These are phyloP conservation scores for Timandra comae DNA, from an alignment of 2,888 invertebrate genomes.

Conservation along the genomic window DNA sequence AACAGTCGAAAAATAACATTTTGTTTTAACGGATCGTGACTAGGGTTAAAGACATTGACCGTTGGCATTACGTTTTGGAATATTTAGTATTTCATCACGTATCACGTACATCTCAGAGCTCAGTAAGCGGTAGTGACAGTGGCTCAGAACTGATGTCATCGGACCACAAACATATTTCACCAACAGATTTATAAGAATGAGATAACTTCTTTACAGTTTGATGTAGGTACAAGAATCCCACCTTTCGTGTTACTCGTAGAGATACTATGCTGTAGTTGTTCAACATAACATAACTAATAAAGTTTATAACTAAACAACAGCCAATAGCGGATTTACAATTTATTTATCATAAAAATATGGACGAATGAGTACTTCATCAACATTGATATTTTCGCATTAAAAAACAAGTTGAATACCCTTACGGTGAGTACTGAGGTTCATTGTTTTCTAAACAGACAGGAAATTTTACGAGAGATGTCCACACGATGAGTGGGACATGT, in stretches of 20 bases:
- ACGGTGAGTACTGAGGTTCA: conserved; percentile 45
- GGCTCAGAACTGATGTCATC: conserved; percentile 5
- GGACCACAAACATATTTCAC: conserved; percentile 15
- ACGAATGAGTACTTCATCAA: too few relatives aligned
- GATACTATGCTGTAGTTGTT: too few relatives aligned
- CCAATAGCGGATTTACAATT: too few relatives aligned
- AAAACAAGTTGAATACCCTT: conserved; percentile 13
- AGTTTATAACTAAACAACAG: too few relatives aligned
- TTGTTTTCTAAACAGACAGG: conserved; percentile 50
- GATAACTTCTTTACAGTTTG: too few relatives aligned
- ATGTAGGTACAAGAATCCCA: too few relatives aligned
- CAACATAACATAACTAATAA: too few relatives aligned
- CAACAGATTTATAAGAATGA: too few relatives aligned
- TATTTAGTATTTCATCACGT: conserved; percentile 45
- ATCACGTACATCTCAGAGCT: conserved; percentile 35
- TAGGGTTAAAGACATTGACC: conserved; percentile 41
- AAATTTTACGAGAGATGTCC: conserved; percentile 65
- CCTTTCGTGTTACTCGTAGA: too few relatives aligned
- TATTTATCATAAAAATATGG: too few relatives aligned
- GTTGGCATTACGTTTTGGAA: conserved; percentile 34
- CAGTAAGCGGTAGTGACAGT: conserved; percentile 16
- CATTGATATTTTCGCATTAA: neutral
- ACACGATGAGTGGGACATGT: conserved; percentile 41
- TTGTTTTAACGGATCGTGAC: conserved; percentile 42
- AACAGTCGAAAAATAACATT: conserved; percentile 37